A percentile compares a stretch with the other conserved stretches of the same genome.
Conservation (phyloP, 1,140 invertebrate species). For the Andricus grossulariae region DNA sequence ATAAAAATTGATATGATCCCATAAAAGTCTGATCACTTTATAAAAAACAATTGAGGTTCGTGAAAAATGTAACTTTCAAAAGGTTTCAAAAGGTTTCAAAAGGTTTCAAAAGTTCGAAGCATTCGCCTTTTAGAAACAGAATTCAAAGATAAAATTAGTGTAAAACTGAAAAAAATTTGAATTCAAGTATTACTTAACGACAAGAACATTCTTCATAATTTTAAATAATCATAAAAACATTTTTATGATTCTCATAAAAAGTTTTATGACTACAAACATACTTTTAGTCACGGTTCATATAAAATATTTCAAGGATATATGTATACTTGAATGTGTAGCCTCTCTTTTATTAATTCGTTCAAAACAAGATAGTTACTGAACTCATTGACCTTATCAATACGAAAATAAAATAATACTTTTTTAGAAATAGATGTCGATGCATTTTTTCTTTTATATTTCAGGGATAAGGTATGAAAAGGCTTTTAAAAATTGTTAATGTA, state of each 20-base stretch:
- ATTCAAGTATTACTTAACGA: neutral
- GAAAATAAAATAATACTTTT: too few species aligned
- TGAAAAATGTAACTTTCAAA: too few species aligned
- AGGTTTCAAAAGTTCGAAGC: too few species aligned
- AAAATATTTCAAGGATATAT: neutral
- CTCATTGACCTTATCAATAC: too few species aligned
- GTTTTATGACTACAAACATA: neutral
- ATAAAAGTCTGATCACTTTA: too few species aligned
- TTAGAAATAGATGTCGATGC: neutral
- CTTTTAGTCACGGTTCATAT: neutral
- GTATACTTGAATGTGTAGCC: neutral
- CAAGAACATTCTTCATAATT: neutral
- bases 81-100: too few species aligned
- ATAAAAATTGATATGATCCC: too few species aligned
- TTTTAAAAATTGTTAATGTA: neutral
- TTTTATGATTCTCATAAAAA: neutral
- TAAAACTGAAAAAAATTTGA: neutral
- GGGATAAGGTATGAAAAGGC: neutral
- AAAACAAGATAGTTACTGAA: too few species aligned
- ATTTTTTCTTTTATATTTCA: neutral
- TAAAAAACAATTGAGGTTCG: too few species aligned
- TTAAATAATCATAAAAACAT: neutral
- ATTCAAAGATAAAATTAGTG: neutral
- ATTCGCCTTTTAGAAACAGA: neutral
- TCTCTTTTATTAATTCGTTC: neutral